A percentile compares a stretch with the other conserved stretches of the same genome.
Conservation (phyloP, 2,113 vertebrate genomes). For the Falco punctatus region DNA sequence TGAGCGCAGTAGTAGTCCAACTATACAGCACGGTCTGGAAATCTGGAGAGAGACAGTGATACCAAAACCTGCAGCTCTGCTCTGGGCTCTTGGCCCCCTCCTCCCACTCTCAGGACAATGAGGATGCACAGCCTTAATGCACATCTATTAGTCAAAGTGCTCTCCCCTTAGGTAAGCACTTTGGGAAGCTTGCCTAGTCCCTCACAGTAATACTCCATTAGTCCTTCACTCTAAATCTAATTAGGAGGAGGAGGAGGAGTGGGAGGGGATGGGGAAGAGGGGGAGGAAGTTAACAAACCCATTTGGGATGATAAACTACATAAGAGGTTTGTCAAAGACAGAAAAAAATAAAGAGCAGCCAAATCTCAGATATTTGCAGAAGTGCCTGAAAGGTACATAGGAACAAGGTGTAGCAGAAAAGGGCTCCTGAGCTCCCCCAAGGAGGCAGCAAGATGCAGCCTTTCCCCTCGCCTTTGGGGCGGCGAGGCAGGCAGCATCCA, state of each 20-base stretch:
- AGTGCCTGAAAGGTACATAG: not conserved
- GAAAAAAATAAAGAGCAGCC: not conserved
- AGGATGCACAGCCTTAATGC: not conserved
- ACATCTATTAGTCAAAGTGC: conserved; percentile 15
- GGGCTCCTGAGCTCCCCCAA: not conserved
- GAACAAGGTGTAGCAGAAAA: not conserved
- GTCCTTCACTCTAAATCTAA: conserved; percentile 25
- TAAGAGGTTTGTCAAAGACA: not conserved
- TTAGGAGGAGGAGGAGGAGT: conserved; percentile 23
- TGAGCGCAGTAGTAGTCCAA: not conserved
- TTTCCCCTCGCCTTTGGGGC: not conserved
- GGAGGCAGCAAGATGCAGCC: not conserved
- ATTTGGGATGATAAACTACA: conserved; percentile 31
- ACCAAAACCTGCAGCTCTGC: not conserved
- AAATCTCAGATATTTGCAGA: not conserved
- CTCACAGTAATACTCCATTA: conserved; percentile 35
- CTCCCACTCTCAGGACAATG: not conserved
- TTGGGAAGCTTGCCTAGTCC: conserved; percentile 27
- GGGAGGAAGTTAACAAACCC: not conserved
- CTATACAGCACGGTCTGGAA: not conserved
- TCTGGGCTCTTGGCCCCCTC: not conserved
- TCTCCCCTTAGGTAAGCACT: conserved; percentile 25
- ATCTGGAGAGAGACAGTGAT: not conserved
- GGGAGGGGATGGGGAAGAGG: not conserved
- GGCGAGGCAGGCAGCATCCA: not conserved